Percentiles rank a stretch among this genome's conserved stretches.
These are phyloP conservation scores for Cygnus olor DNA, from an alignment of 2,797 vertebrate species.

Conservation along the genomic window DNA sequence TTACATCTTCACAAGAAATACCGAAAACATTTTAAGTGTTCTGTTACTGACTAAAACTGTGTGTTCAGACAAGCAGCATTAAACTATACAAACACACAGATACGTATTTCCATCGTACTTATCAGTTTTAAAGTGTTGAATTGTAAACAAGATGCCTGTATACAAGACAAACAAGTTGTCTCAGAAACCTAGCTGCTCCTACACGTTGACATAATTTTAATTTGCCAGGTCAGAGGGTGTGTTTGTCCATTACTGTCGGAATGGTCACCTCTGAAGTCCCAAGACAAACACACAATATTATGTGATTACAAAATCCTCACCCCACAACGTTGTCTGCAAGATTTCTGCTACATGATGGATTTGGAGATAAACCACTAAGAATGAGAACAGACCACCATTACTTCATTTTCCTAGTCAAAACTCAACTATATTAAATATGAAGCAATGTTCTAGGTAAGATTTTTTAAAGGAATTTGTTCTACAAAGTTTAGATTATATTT, in stretches of 20 bases:
- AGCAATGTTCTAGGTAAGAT: background rate
- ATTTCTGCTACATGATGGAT: background rate
- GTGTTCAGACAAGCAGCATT: background rate
- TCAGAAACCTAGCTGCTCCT: background rate
- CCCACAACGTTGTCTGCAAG: background rate
- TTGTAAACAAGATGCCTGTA: background rate
- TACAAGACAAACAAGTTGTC: background rate
- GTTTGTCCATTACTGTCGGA: background rate
- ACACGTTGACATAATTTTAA: background rate
- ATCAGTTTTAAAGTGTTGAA: accelerated
- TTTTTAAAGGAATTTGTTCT: constrained; percentile 29
- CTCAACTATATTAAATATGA: background rate
- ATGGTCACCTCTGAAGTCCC: background rate
- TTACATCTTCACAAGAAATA: background rate
- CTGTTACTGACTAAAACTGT: background rate
- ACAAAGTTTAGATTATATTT: constrained; percentile 51
- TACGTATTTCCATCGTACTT: background rate
- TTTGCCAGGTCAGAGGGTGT: background rate
- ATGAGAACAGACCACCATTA: background rate
- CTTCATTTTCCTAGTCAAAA: background rate
- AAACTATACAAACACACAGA: background rate
- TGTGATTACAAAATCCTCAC: background rate
- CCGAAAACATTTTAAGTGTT: background rate
- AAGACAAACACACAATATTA: accelerated
- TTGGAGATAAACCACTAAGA: background rate